These are phyloP conservation scores for Limnephilus lunatus DNA, from an alignment of 2,888 invertebrate genomes.

Conservation along the genomic window DNA sequence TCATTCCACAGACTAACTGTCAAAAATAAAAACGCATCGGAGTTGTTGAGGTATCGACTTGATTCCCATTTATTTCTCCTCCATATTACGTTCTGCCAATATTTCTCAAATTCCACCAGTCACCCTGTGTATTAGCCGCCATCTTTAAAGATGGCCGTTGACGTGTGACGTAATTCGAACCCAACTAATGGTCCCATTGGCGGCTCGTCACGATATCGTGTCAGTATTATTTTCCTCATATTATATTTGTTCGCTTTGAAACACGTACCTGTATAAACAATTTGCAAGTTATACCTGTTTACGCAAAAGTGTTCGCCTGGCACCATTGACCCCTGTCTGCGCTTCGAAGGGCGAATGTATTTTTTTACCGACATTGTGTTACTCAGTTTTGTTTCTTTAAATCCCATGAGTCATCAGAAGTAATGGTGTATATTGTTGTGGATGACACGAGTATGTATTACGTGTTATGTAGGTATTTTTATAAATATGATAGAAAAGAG, in stretches of 20 bases:
- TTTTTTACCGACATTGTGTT: background rate
- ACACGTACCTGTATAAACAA: background rate
- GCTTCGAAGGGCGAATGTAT: background rate
- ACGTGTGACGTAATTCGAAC: constrained; percentile 6
- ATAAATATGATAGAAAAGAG: background rate
- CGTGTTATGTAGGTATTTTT: background rate
- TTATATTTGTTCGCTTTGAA: background rate
- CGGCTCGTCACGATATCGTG: constrained; percentile 29
- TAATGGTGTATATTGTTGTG: background rate
- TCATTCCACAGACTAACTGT: no score
- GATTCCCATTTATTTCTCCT: no score
- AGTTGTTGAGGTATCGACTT: no score
- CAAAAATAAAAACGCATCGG: no score
- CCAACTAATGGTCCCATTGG: background rate
- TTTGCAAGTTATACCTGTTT: background rate
- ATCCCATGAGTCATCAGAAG: background rate
- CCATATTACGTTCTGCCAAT: background rate
- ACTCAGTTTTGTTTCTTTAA: background rate
- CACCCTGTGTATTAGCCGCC: background rate
- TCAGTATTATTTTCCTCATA: background rate
- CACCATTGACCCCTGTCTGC: constrained; percentile 3
- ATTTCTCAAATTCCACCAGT: background rate
- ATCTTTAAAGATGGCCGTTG: background rate
- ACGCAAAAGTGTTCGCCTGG: background rate
- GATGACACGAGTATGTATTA: background rate